Base-by-base conservation (phyloP, 2,888 invertebrate species). In the Actias luna region DNA sequence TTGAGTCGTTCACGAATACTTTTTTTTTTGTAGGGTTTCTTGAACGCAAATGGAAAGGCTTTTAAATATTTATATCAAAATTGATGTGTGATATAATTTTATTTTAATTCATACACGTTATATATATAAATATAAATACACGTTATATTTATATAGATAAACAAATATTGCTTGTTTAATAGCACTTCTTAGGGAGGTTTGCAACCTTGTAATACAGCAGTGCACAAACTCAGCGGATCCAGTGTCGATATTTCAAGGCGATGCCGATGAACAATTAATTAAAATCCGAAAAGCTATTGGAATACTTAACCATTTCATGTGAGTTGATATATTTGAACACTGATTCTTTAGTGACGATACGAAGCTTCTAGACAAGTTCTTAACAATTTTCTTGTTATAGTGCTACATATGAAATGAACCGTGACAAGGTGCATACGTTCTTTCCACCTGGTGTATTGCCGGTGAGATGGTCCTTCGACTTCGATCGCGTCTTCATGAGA, bases 181-280 rank as follows among this genome's bases (percentile, higher is more conserved):
- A 76, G 95, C 96, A 1, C 90, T 98, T 0, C 92, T 98, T 12
- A 94, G 95, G 69, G 95, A 97, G 87, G 93, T 97, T 25, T 95
- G 96, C 71, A 98, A 98, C 85, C 89, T 97, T 71, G 83, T 98
- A 1, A 97, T 98, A 61, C 94, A 94, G 66, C 95, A 96, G 89
- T 95, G 95, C 25, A 93, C 94, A 0, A 94, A 94, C 69, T 95
- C 95, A 70, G 86, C 97, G 63, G 98, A 98, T 79, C 96, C 98
- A 0, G 85, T 93, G 18, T 94, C 96, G 1, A 94, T 98, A 69
- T 98, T 98, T 84, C 97, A 97, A 91, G 97, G 96, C 0, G 98
- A 98, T 68, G 93, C 95, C 0, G 96, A 96, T 68, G 97, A 97
- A 73, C 95, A 95, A 57, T 85, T 94, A 16, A 75, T 93, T 5